These are phyloP conservation scores for Teleopsis dalmanni DNA, from an alignment of 1,140 invertebrate genomes.

Conservation along the genomic window DNA sequence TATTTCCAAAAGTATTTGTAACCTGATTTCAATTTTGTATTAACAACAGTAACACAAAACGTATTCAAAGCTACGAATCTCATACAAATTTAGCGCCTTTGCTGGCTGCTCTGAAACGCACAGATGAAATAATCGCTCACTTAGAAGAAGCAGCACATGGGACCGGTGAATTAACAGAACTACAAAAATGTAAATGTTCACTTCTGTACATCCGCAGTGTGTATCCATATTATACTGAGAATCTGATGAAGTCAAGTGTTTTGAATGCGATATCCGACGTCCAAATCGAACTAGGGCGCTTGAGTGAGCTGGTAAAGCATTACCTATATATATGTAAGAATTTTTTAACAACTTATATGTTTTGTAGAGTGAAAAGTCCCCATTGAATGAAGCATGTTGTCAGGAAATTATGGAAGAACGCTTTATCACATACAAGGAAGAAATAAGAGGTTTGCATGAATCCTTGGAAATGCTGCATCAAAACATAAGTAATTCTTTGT, in stretches of 20 bases:
- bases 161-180: slow-evolving; percentile 23
- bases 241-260: slow-evolving; percentile 37
- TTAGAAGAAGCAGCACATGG: slow-evolving; percentile 24
- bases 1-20: background rate
- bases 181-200: slow-evolving; percentile 29
- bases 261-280: slow-evolving; percentile 39
- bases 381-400: slow-evolving; percentile 37
- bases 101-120: slow-evolving; percentile 33
- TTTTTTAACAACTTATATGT: background rate
- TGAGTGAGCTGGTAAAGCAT: slow-evolving; percentile 26
- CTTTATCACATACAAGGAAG: slow-evolving; percentile 27
- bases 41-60: slow-evolving; percentile 27
- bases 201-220: slow-evolving; percentile 34
- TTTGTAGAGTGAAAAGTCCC: slow-evolving; percentile 23
- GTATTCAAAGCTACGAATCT: slow-evolving; percentile 39
- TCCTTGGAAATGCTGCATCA: slow-evolving; percentile 26
- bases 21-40: background rate
- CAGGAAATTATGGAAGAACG: slow-evolving; percentile 38
- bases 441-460: slow-evolving; percentile 28
- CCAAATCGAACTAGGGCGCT: slow-evolving; percentile 32
- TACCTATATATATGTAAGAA: background rate
- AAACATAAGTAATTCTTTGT: slow-evolving; percentile 29
- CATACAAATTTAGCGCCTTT: slow-evolving; percentile 36
- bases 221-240: slow-evolving; percentile 39
- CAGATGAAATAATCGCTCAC: slow-evolving; percentile 30